A percentile compares a stretch with the other conserved stretches of the same genome.
phyloP scores from a whole-genome alignment of 2,113 vertebrate genomes.

The Dolichallabes microphthalmus region DNA sequence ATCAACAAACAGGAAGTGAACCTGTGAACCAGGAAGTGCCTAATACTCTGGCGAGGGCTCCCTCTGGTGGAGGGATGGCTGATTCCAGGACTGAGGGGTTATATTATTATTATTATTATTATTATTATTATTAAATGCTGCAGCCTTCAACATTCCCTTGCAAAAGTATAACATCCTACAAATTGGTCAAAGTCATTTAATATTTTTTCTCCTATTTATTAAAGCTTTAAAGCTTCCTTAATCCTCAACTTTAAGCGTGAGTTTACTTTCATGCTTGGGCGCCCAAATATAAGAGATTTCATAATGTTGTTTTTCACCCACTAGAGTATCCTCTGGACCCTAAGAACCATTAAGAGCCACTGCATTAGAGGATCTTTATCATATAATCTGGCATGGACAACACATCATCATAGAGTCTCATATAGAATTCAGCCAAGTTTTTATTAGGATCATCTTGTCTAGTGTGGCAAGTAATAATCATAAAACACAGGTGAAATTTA shows the following conservation, averaged over 20 bases:
- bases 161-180: too few species aligned
- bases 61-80: too few species aligned
- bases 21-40: too few species aligned
- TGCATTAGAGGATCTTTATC: neutral
- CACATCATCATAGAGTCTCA: neutral
- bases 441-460: neutral
- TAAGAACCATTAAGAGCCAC: neutral
- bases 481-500: neutral
- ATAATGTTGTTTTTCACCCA: neutral
- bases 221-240: neutral
- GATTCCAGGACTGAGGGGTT: too few species aligned
- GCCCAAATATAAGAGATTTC: neutral
- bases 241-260: neutral
- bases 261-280: neutral
- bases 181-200: neutral
- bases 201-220: neutral
- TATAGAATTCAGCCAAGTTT: neutral
- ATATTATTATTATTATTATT: too few species aligned
- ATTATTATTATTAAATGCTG: too few species aligned
- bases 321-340: neutral
- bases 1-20: too few species aligned
- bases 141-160: too few species aligned
- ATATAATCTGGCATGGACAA: neutral
- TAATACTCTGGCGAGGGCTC: too few species aligned
- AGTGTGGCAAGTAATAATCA: neutral